Base-by-base conservation (phyloP, 2,113 vertebrate species). In the Pantherophis guttatus region DNA sequence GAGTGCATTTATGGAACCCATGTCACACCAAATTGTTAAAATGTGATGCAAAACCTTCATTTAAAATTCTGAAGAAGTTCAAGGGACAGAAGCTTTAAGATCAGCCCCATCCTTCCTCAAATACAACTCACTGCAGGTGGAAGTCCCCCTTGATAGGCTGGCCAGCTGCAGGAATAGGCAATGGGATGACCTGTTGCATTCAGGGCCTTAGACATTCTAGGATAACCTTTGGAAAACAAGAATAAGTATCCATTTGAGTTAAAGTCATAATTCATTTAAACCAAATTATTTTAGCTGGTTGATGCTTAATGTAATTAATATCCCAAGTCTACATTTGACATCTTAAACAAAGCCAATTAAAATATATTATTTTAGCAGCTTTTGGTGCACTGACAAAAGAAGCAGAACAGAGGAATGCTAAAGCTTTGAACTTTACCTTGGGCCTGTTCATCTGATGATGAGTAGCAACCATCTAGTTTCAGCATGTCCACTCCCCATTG, bases 401-500 rank as follows among this genome's bases (percentile, higher is more conserved):
- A 55, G 94, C 57, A 0, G 0, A 8, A 26, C 24, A 54, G 57
- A 59, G 39, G 53, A 0, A 75, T 0, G 1, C 1, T 19, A 53
- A 21, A 39, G 44, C 0, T 6, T 50, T 33, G 48, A 5, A 0
- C 90, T 96, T 96, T 96, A 99, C 99, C 99, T 92, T 93, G 1
- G 0, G 97, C 98, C 88, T 98, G 98, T 2, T 98, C 97, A 0
- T 88, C 26, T 7, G 88, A 53, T 0, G 98, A 98, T 0, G 99
- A 99, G 93, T 98, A 99, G 95, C 99, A 99, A 19, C 99, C 99
- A 2, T 99, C 99, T 93, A 98, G 96, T 95, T 99, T 99, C 6
- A 99, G 96, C 99, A 99, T 99, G 94, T 99, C 99, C 94, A 99
- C 98, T n/a, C 97, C 98, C 99, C 99, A 99, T 0, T 98, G 96